These are phyloP conservation scores for Vanessa atalanta DNA, from an alignment of 1,140 invertebrate species.

Conservation along the genomic window DNA sequence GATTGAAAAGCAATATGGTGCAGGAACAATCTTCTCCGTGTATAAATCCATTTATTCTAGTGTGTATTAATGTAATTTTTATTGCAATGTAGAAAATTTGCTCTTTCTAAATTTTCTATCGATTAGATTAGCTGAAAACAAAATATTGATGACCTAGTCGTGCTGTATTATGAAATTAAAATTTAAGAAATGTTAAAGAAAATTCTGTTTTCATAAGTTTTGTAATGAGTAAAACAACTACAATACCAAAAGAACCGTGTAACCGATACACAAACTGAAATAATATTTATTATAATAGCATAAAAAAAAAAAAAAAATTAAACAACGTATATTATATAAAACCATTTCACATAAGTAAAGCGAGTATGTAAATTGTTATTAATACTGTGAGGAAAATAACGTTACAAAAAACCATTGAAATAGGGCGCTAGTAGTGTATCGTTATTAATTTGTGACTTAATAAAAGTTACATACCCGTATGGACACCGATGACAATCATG, in stretches of 20 bases:
- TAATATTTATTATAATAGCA: slow-evolving; percentile 11
- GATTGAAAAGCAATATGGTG: slow-evolving; percentile 24
- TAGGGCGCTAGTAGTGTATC: neutral
- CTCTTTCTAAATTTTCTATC: neutral
- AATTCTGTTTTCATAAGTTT: neutral
- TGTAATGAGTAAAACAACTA: neutral
- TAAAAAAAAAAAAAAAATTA: slow-evolving; percentile 7
- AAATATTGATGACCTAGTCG: slow-evolving; percentile 9
- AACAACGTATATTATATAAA: slow-evolving; percentile 13
- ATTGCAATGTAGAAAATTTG: neutral
- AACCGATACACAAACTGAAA: slow-evolving; percentile 13
- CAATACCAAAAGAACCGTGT: slow-evolving; percentile 14
- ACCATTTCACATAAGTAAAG: slow-evolving; percentile 14
- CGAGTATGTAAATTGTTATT: slow-evolving; percentile 15
- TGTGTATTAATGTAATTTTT: slow-evolving; percentile 2
- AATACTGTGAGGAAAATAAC: slow-evolving; percentile 5
- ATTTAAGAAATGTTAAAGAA: slow-evolving; percentile 8
- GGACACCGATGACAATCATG: slow-evolving; percentile 21
- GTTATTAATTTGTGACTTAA: slow-evolving; percentile 10
- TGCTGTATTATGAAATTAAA: slow-evolving; percentile 9
- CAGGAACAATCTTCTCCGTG: slow-evolving; percentile 9
- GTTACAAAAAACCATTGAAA: slow-evolving; percentile 7
- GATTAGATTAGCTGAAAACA: slow-evolving; percentile 17
- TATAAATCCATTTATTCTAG: slow-evolving; percentile 10
- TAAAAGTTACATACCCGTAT: slow-evolving; percentile 34